Percentiles rank a stretch among this genome's conserved stretches.
Conservation (phyloP, 1,140 invertebrate genomes). For the Notospermus geniculatus region DNA sequence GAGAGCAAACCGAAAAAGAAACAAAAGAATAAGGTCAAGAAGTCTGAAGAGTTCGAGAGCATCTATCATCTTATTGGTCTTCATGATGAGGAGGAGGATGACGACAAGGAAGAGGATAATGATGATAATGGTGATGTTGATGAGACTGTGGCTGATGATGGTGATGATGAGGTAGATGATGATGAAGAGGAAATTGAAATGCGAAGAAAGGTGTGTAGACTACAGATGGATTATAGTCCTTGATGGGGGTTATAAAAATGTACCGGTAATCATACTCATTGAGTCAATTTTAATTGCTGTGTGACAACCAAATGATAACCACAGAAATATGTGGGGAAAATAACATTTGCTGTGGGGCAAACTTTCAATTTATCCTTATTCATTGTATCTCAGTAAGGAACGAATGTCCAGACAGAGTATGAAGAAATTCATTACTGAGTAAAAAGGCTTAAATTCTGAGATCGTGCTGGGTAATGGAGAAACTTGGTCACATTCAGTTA, state of each 20-base stretch:
- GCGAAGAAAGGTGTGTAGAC: neutral
- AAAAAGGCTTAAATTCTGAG: neutral
- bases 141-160: neutral
- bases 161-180: neutral
- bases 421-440: slow-evolving; percentile 1
- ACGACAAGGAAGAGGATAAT: slow-evolving; percentile 12
- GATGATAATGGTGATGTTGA: slow-evolving; percentile 4
- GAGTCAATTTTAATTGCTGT: too few species aligned
- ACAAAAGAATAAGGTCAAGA: neutral
- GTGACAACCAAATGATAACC: too few species aligned
- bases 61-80: too few species aligned
- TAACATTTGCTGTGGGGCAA: too few species aligned
- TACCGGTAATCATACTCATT: too few species aligned
- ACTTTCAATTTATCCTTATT: too few species aligned
- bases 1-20: slow-evolving; percentile 3
- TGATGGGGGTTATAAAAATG: too few species aligned
- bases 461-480: slow-evolving; percentile 13
- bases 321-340: too few species aligned
- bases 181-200: neutral
- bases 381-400: too few species aligned
- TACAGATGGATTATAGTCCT: too few species aligned
- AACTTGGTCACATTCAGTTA: slow-evolving; percentile 7
- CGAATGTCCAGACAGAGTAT: slow-evolving; percentile 8
- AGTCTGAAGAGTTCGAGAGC: neutral
- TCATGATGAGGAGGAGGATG: too few species aligned